Conservation (phyloP, 2,888 invertebrate genomes). For the Lasioglossum figueresi region DNA sequence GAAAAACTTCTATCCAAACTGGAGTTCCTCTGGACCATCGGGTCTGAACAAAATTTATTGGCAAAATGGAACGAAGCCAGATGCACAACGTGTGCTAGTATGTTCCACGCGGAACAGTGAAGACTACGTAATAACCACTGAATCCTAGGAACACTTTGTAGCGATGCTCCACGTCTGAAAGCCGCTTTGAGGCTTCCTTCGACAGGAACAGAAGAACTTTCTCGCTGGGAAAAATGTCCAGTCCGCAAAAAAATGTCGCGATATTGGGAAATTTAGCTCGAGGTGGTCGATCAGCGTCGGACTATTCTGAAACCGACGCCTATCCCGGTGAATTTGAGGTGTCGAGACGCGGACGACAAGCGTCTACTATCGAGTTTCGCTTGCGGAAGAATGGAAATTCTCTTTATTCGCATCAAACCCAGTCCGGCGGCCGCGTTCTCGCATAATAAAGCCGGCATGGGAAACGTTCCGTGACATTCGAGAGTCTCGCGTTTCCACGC, state of each 20-base stretch:
- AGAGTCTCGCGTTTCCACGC: slow-evolving; percentile 54
- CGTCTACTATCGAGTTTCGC: slow-evolving; percentile 41
- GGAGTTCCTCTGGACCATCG: not conserved
- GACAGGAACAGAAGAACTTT: not conserved
- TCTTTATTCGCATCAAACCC: slow-evolving; percentile 29
- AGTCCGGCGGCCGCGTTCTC: slow-evolving; percentile 34
- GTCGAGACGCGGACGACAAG: not conserved
- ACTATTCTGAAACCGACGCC: not conserved
- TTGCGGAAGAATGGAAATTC: slow-evolving; percentile 28
- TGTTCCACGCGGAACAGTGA: not conserved
- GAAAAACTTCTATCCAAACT: not conserved
- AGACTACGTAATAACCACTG: slow-evolving; percentile 23
- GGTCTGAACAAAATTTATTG: not conserved
- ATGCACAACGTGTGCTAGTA: not conserved
- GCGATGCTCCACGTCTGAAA: not conserved
- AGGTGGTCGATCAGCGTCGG: not conserved
- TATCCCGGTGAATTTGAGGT: not conserved
- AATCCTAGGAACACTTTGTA: slow-evolving; percentile 9
- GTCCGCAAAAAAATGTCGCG: not conserved
- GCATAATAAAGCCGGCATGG: slow-evolving; percentile 29
- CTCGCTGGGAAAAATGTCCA: not conserved
- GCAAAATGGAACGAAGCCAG: slow-evolving; percentile 17
- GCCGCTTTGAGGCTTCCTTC: not conserved
- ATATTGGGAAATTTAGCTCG: not conserved
- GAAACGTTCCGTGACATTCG: slow-evolving; percentile 53